Conservation (phyloP, 53 echinoderm and acorn worm species). For the Zoroaster sp. region DNA sequence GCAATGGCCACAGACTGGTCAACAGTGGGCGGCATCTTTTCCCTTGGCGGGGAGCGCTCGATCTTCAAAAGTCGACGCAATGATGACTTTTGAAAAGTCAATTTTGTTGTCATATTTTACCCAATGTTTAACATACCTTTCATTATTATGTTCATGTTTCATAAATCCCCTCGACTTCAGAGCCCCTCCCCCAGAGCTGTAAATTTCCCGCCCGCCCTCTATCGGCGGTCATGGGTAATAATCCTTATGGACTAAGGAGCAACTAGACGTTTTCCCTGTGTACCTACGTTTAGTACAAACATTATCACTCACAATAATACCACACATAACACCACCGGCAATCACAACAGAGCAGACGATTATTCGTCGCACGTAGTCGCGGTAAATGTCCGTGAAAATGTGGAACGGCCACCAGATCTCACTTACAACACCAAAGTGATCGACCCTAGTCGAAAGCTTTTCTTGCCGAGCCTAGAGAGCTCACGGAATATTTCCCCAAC, state of each 20-base stretch:
- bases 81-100: too few species aligned
- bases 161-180: not conserved
- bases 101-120: too few species aligned
- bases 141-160: too few species aligned
- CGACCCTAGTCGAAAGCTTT: constrained; percentile 26
- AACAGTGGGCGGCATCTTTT: too few species aligned
- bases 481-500: constrained; percentile 7
- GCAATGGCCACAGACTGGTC: too few species aligned
- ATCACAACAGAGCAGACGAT: not conserved
- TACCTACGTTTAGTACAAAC: constrained; percentile 1
- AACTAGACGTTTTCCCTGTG: not conserved
- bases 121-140: too few species aligned
- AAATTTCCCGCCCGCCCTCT: not conserved
- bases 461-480: not conserved
- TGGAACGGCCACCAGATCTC: constrained; percentile 26
- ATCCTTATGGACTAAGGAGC: not conserved
- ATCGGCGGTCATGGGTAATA: not conserved
- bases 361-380: constrained; percentile 37
- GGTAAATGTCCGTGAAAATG: constrained; percentile 42
- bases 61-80: too few species aligned
- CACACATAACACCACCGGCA: not conserved
- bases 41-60: too few species aligned
- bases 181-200: not conserved
- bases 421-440: not conserved
- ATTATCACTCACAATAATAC: not conserved